Base-by-base conservation (phyloP, 2,888 invertebrate genomes). In the Acanthosepion esculentum region DNA sequence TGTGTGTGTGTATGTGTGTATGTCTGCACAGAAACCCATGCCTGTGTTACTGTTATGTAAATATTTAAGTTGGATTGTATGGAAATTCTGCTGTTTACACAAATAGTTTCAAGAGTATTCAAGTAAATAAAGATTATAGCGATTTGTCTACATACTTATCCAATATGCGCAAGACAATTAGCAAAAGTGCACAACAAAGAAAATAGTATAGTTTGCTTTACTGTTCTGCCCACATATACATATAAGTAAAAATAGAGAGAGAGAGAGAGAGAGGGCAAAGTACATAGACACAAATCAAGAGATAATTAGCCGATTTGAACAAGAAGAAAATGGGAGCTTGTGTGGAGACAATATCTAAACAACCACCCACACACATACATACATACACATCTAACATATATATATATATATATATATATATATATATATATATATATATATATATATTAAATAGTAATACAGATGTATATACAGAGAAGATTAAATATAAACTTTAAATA, bases 91-190 rank as follows among this genome's bases (percentile, higher is more conserved):
- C n/a, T 78, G 78, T 78, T 78, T 78, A 78, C 78, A 12, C n/a
- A 78, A 78, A 78, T 78, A 10, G n/a, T n/a, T 78, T 78, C n/a
- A 78, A 78, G 78, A 20, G 23, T 59, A 20, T 59, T 59, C 23
- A 78, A 33, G n/a, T 78, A 33, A 78, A 33, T 78, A 78, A 33
- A n/a, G n/a, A 78, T 78, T 78, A 78, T n/a, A 78, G 78, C n/a
- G 78, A 78, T 78, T 78, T 78, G 78, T 78, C 78, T n/a, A n/a
- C n/a, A 78, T 78, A 78, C 78, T 78, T 78, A 78, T 78, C n/a
- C n/a, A 78, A n/a, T 78, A 78, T 78, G 78, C n/a, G 33, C n/a
- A 78, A 78, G 12, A 78, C 78, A 78, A 78, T 78, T 78, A 78
- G 78, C 78, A 78, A n/a, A 33, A 78, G 78, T n/a, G 78, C 78